Percentiles rank a stretch among this genome's conserved stretches.
Conservation (phyloP, 2,113 vertebrate species). For the Calonectris borealis region DNA sequence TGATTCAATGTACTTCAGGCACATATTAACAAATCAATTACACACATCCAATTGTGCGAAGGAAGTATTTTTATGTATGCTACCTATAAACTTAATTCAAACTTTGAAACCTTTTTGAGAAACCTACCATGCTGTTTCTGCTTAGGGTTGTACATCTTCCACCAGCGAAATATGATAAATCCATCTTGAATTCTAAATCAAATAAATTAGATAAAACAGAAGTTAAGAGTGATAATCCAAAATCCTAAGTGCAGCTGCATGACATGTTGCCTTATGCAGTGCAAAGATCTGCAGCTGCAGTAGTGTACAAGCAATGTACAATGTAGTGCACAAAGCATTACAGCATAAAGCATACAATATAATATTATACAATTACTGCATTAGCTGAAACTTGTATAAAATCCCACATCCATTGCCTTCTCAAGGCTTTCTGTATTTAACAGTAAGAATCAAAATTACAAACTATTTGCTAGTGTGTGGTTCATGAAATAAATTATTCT, state of each 20-base stretch:
- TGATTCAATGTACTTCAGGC: neutral
- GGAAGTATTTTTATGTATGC: neutral
- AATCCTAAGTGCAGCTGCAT: neutral
- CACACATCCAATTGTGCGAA: neutral
- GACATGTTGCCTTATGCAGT: neutral
- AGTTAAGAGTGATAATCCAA: neutral
- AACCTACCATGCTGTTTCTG: slow-evolving; percentile 96
- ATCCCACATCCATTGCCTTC: neutral
- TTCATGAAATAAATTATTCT: neutral
- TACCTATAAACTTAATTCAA: neutral
- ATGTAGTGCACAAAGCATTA: neutral
- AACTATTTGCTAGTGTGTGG: fast-evolving
- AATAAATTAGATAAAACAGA: neutral
- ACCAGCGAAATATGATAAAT: slow-evolving; percentile 99
- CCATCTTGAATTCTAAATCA: slow-evolving; percentile 93
- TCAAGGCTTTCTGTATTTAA: neutral
- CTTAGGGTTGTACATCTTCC: slow-evolving; percentile 99
- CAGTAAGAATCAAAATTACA: neutral
- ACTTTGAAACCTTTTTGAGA: neutral
- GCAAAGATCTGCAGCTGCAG: neutral
- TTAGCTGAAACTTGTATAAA: neutral
- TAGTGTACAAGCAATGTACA: neutral
- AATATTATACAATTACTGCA: neutral
- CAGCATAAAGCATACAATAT: neutral
- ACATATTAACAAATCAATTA: neutral